A percentile compares a stretch with the other conserved stretches of the same genome.
phyloP scores from a whole-genome alignment of 23 tunicate genomes.

The Phallusia fumigata region DNA sequence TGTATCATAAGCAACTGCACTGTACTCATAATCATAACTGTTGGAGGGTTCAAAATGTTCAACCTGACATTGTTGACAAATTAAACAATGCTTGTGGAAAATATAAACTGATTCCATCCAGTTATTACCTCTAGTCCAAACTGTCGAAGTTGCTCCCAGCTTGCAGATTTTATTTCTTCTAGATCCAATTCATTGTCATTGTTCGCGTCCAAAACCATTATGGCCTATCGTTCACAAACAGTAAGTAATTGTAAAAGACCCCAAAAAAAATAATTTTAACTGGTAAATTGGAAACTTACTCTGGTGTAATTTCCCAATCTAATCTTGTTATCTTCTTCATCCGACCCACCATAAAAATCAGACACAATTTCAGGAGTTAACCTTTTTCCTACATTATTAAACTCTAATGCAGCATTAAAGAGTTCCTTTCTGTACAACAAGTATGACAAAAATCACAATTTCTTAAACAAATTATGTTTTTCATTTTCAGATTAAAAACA shows the following conservation, averaged over 20 bases:
- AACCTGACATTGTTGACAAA: neutral
- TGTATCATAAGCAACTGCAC: conserved; percentile 7
- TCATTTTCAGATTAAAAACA: no score
- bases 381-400: neutral
- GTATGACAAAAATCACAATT: no score
- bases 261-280: no score
- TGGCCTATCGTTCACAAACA: conserved; percentile 14
- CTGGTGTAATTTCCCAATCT: neutral
- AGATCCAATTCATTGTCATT: conserved; percentile 15
- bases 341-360: neutral
- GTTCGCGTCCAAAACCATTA: conserved; percentile 26
- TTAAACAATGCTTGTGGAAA: no score
- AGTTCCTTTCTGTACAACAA: neutral
- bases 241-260: no score
- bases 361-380: neutral
- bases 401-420: neutral
- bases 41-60: conserved; percentile 54
- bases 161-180: conserved; percentile 22
- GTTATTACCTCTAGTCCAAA: conserved; percentile 29
- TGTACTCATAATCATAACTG: conserved; percentile 37
- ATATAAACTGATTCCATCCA: no score
- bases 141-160: conserved; percentile 17
- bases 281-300: no score
- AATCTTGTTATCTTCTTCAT: neutral
- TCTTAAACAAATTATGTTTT: no score